Evolutionary conservation across 2,888 invertebrate genomes (phyloP), one percentile per base, ranked within the genome.

Genomic region (Bugulina stolonifera): DNA sequence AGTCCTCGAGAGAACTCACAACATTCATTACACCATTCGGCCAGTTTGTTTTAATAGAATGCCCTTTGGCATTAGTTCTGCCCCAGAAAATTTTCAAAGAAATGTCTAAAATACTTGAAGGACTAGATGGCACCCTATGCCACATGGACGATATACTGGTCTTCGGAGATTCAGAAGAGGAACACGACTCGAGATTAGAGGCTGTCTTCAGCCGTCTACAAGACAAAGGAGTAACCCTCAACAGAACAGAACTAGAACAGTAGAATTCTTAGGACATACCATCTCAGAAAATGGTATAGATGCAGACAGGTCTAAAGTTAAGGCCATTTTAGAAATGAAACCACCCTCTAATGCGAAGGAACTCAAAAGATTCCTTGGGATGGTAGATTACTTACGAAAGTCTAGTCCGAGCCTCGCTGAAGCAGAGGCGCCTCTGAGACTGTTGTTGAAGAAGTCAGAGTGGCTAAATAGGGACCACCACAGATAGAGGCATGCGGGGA

Each of bases 1-100:
- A 69, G 58, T 69, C 73, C 29, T 73, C 73, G 3, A 69, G 71
- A 69, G 35, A 72, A 35, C 72, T 76, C 1, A 77, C 76, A 22
- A 77, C 77, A 0, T 79, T 79, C 69, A 75, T 77, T 14, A 77
- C 78, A 10, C 78, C 77, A 14, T 77, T 78, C 64, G 78, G 79
- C 0, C 54, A 10, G 79, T 72, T 71, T 72, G 74, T 29, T 79
- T 76, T 70, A 73, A 75, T 10, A 57, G 76, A 10, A 35, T 79
- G 18, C 77, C 77, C 0, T 76, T 77, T 57, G 78, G 80, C 25
- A 76, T 79, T 10, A 71, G 71, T 0, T 82, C 81, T 69, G 85
- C 86, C 2, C 82, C 83, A 0, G 85, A 85, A 77, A 76, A 81
- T 18, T 84, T 83, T 72, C 82, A 85, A 76, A 83, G 84, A 78